Percentiles rank a stretch among this genome's conserved stretches.
These are phyloP conservation scores for Dryobota labecula DNA, from an alignment of 2,888 invertebrate genomes.

Conservation along the genomic window DNA sequence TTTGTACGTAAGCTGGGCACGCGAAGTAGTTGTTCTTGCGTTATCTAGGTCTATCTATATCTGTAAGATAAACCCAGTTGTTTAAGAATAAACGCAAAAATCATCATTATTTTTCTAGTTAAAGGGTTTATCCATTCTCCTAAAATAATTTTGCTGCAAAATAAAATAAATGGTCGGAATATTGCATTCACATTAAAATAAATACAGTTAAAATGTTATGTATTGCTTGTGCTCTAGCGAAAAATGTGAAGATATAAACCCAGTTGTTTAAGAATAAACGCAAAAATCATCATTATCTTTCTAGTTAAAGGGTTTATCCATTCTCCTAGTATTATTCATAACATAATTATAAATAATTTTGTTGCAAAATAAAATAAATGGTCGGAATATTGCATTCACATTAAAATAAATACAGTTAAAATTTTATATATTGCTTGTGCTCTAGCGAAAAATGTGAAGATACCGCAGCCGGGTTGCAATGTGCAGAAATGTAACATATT, in stretches of 20 bases:
- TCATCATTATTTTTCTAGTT: background rate
- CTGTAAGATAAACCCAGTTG: background rate
- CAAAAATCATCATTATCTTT: background rate
- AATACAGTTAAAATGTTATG: slow-evolving; percentile 7
- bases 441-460: slow-evolving; percentile 19
- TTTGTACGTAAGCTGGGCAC: no score
- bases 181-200: slow-evolving; percentile 15
- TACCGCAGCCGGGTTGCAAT: slow-evolving; percentile 4
- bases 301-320: no score
- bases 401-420: slow-evolving; percentile 13
- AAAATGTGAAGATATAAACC: slow-evolving; percentile 14
- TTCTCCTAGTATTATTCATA: background rate
- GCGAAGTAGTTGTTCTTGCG: no score
- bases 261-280: background rate
- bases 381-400: background rate
- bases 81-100: background rate
- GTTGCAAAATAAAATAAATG: background rate
- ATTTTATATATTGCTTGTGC: background rate
- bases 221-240: background rate
- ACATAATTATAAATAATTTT: background rate
- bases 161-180: background rate
- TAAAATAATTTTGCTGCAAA: background rate
- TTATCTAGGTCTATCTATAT: no score
- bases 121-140: no score
- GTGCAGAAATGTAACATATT: slow-evolving; percentile 32